phyloP scores from a whole-genome alignment of 2,888 invertebrate genomes.

The Drosophila borborema region DNA sequence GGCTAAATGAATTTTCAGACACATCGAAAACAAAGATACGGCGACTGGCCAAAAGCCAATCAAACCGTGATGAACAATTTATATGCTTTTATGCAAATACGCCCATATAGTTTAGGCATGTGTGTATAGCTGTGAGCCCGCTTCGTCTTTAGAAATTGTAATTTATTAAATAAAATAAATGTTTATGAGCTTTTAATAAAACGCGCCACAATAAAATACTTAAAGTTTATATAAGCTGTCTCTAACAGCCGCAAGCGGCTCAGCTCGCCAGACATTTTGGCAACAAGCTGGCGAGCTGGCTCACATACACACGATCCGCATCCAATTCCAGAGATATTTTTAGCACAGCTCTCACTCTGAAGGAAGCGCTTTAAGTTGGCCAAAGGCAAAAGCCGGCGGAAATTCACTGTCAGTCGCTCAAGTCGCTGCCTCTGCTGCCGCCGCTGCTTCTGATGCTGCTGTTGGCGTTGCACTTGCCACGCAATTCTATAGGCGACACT shows the following conservation, averaged over 20 bases:
- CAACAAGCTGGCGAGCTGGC: slow-evolving; percentile 44
- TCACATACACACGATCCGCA: slow-evolving; percentile 21
- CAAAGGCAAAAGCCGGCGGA: slow-evolving; percentile 63
- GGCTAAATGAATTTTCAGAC: slow-evolving; percentile 69
- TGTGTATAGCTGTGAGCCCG: slow-evolving; percentile 22
- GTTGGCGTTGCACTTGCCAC: slow-evolving; percentile 68
- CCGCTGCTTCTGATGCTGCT: slow-evolving; percentile 3
- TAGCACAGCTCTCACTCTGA: slow-evolving; percentile 28
- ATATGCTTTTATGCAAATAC: slow-evolving; percentile 76
- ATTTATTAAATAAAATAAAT: slow-evolving; percentile 81
- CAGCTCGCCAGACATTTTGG: slow-evolving; percentile 70
- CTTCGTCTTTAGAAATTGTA: slow-evolving; percentile 63
- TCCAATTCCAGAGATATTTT: slow-evolving; percentile 33
- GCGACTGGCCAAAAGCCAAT: slow-evolving; percentile 60
- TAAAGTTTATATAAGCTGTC: slow-evolving; percentile 71
- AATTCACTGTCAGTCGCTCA: slow-evolving; percentile 76
- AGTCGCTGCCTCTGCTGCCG: slow-evolving; percentile 24
- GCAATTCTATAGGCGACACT: slow-evolving; percentile 57
- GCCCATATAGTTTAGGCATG: slow-evolving; percentile 19
- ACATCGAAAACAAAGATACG: slow-evolving; percentile 57
- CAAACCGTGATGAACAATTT: slow-evolving; percentile 73
- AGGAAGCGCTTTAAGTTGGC: slow-evolving; percentile 15
- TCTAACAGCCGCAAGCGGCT: slow-evolving; percentile 12
- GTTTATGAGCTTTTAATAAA: slow-evolving; percentile 79
- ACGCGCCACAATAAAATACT: slow-evolving; percentile 75